phyloP scores from a whole-genome alignment of 2,113 vertebrate genomes.

The Turdus rufiventris region DNA sequence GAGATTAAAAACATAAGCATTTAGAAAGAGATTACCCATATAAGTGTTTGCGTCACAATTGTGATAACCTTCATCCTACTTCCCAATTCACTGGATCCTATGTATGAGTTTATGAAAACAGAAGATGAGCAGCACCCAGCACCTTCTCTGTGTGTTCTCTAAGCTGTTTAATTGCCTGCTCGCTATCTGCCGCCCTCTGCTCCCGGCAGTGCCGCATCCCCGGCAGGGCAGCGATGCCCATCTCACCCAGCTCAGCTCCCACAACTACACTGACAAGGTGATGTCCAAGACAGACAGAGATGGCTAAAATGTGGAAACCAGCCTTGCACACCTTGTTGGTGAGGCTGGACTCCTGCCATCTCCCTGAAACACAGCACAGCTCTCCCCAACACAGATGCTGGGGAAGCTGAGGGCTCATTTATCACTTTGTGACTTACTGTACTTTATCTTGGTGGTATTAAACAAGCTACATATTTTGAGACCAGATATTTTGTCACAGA shows the following conservation, averaged over 20 bases:
- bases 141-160: neutral
- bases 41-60: neutral
- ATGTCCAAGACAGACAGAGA: neutral
- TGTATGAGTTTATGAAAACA: neutral
- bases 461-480: neutral
- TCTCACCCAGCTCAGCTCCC: neutral
- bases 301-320: neutral
- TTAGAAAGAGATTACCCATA: conserved; percentile 38
- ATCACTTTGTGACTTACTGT: fast-evolving
- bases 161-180: neutral
- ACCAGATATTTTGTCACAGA: neutral
- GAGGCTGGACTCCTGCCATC: fast-evolving
- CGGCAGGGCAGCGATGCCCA: fast-evolving
- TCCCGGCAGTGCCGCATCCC: fast-evolving
- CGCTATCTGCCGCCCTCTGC: neutral
- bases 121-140: neutral
- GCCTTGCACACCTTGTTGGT: fast-evolving
- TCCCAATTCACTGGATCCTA: neutral
- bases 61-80: neutral
- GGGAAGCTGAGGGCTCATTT: neutral
- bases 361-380: neutral
- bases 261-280: fast-evolving
- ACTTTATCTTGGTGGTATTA: neutral
- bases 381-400: fast-evolving
- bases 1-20: conserved; percentile 38